Evolutionary conservation across 1,140 invertebrate species (phyloP).

Genomic region (Drosophila biarmipes): DNA sequence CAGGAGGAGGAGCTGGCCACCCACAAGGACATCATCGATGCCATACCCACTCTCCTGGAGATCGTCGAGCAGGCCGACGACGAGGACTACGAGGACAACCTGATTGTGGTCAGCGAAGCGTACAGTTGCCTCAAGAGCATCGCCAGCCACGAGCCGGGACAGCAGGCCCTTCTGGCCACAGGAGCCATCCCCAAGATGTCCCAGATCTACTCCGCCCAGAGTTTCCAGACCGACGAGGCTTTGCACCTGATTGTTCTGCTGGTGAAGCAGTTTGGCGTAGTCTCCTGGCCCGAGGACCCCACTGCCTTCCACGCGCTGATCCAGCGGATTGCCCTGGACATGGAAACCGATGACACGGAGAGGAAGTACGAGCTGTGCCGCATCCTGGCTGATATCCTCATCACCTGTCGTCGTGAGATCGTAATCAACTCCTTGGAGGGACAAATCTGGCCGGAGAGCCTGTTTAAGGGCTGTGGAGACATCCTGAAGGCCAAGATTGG

Average conservation of each 20-base stretch:
- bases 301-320: constrained; percentile 92
- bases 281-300: constrained; percentile 90
- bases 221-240: constrained; percentile 94
- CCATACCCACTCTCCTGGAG: constrained; percentile 92
- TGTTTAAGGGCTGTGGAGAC: constrained; percentile 91
- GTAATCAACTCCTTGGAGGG: constrained; percentile 87
- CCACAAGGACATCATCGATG: constrained; percentile 92
- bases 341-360: constrained; percentile 93
- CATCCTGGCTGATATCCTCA: constrained; percentile 90
- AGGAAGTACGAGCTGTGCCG: constrained; percentile 94
- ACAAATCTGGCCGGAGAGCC: constrained; percentile 91
- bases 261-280: constrained; percentile 88
- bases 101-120: constrained; percentile 94
- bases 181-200: constrained; percentile 92
- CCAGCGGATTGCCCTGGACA: constrained; percentile 93
- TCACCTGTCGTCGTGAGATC: constrained; percentile 89
- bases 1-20: constrained; percentile 91
- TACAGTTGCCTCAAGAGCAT: constrained; percentile 93
- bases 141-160: constrained; percentile 89
- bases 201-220: constrained; percentile 93
- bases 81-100: constrained; percentile 92
- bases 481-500: constrained; percentile 94
- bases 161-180: constrained; percentile 90
- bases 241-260: constrained; percentile 91
- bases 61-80: constrained; percentile 92